phyloP scores from a whole-genome alignment of 2,797 vertebrate species.

The Sardinella longiceps region DNA sequence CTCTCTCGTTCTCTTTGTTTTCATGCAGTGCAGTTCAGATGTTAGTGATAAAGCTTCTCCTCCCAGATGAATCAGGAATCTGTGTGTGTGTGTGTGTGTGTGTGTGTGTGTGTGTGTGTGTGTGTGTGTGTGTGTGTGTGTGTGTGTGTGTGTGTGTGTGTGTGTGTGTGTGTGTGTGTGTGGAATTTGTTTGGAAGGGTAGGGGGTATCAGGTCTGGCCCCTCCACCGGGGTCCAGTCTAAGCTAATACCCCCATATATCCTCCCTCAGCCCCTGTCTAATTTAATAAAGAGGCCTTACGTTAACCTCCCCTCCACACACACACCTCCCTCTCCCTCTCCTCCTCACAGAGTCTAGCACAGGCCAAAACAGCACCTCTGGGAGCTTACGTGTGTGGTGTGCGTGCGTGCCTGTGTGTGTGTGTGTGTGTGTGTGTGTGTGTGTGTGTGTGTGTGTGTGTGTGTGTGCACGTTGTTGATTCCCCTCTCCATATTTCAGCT shows the following conservation, averaged over 20 bases:
- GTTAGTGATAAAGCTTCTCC: slow-evolving; percentile 62
- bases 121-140: no score
- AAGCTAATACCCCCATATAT: slow-evolving; percentile 62
- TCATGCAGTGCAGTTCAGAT: slow-evolving; percentile 43
- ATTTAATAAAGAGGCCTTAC: slow-evolving; percentile 53
- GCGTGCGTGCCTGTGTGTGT: background rate
- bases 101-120: no score
- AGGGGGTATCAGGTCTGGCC: slow-evolving; percentile 63
- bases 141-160: no score
- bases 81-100: no score
- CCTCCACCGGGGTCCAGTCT: slow-evolving; percentile 52
- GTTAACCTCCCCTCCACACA: background rate
- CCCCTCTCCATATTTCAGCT: background rate
- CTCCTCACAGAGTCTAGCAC: background rate
- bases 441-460: slow-evolving; percentile 6
- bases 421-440: slow-evolving; percentile 3
- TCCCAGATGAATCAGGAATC: slow-evolving; percentile 47
- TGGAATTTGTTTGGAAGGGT: slow-evolving; percentile 24
- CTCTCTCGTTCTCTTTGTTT: slow-evolving; percentile 25
- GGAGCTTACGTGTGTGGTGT: background rate
- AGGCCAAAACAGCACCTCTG: background rate
- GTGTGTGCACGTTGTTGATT: background rate
- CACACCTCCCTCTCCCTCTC: background rate
- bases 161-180: no score
- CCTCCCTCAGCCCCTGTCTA: slow-evolving; percentile 58